Evolutionary conservation across 2,797 vertebrate species (phyloP).

Genomic region (Enoplosus armatus): DNA sequence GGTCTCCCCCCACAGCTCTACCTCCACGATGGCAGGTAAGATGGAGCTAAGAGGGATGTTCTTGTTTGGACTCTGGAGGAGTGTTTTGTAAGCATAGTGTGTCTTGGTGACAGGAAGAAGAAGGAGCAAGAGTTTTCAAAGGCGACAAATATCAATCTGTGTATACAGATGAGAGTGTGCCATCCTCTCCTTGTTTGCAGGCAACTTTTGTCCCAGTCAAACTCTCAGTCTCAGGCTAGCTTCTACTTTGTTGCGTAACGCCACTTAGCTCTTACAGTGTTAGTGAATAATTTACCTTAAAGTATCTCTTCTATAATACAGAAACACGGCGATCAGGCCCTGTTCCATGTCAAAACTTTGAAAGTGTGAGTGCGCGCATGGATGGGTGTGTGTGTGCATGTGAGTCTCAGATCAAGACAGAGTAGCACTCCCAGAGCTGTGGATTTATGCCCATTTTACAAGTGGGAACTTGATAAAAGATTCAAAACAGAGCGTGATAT

Average conservation of each 20-base stretch:
- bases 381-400: constrained; percentile 18
- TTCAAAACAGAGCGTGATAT: constrained; percentile 56
- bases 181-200: constrained; percentile 13
- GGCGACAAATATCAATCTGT: constrained; percentile 19
- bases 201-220: constrained; percentile 39
- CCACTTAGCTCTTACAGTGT: constrained; percentile 73
- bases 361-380: constrained; percentile 43
- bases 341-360: constrained; percentile 54
- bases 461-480: constrained; percentile 52
- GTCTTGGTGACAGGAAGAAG: not conserved
- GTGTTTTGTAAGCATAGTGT: not conserved
- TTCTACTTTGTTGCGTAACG: constrained; percentile 63
- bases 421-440: constrained; percentile 58
- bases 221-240: constrained; percentile 42
- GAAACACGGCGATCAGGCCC: constrained; percentile 50
- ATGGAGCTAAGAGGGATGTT: not conserved
- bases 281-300: constrained; percentile 81
- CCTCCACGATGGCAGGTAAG: constrained; percentile 97
- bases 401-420: constrained; percentile 38
- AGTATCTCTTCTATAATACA: constrained; percentile 80
- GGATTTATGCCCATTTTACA: constrained; percentile 63
- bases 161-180: constrained; percentile 8
- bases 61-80: constrained; percentile 12
- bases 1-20: constrained; percentile 94
- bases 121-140: constrained; percentile 3